These are phyloP conservation scores for Bothrops jararaca DNA, from an alignment of 2,113 vertebrate species.

Conservation along the genomic window DNA sequence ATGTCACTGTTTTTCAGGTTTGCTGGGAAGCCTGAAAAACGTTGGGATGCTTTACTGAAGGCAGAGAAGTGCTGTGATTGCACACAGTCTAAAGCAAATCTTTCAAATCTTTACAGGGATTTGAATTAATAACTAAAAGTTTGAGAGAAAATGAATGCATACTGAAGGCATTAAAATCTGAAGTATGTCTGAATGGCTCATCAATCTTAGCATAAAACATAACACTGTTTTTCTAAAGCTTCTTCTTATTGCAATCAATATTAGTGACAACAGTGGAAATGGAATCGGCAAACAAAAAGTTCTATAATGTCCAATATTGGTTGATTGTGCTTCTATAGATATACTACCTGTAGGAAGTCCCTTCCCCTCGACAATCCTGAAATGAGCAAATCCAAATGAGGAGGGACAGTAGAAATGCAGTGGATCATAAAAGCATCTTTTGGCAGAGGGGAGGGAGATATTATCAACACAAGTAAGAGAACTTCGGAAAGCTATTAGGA, in stretches of 20 bases:
- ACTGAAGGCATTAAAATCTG: not conserved
- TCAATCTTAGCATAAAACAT: not conserved
- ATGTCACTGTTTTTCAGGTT: not conserved
- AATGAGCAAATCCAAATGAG: not conserved
- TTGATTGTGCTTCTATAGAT: not conserved
- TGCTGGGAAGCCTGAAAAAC: not conserved
- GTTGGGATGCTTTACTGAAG: not conserved
- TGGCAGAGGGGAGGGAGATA: not conserved
- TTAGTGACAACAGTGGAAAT: not conserved
- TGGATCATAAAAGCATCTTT: constrained; percentile 19
- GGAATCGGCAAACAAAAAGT: not conserved
- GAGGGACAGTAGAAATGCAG: constrained; percentile 25
- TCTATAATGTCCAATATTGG: not conserved
- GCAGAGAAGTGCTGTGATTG: not conserved
- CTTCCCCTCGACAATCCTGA: not conserved
- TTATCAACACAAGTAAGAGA: constrained; percentile 26
- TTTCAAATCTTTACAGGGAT: not conserved
- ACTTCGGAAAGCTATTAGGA: not conserved
- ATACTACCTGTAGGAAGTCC: not conserved
- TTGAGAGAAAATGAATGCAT: not conserved
- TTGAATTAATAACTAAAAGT: not conserved
- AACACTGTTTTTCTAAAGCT: not conserved
- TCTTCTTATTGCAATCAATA: not conserved
- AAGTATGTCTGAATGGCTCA: not conserved
- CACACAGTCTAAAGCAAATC: not conserved